These are phyloP conservation scores for Polymixis flavicincta DNA, from an alignment of 2,888 invertebrate genomes.

Conservation along the genomic window DNA sequence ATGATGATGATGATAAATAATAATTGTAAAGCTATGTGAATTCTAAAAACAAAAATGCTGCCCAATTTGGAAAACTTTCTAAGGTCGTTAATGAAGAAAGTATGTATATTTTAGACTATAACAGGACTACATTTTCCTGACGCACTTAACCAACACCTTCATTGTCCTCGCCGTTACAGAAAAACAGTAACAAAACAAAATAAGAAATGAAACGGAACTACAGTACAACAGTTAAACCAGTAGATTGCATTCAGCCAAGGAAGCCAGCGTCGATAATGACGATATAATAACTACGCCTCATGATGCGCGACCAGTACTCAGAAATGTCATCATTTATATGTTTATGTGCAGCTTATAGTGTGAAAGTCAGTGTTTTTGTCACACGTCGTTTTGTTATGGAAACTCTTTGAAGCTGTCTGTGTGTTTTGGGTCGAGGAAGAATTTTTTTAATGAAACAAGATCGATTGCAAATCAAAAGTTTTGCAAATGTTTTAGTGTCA, in stretches of 20 bases:
- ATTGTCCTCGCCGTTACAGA: background rate
- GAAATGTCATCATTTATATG: slow-evolving; percentile 61
- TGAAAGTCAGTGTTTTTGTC: slow-evolving; percentile 62
- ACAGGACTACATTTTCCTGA: background rate
- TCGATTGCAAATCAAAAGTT: too few relatives aligned
- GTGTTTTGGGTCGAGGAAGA: slow-evolving; percentile 1
- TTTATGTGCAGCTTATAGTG: slow-evolving; percentile 59
- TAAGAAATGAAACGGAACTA: slow-evolving; percentile 44
- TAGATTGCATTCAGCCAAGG: slow-evolving; percentile 53
- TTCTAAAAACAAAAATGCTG: background rate
- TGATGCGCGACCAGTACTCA: slow-evolving; percentile 50
- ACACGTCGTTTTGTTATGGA: slow-evolving; percentile 31
- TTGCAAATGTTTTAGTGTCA: too few relatives aligned
- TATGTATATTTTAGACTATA: background rate
- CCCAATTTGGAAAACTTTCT: background rate
- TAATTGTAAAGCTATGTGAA: background rate
- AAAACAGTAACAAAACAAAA: slow-evolving; percentile 9
- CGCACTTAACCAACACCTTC: background rate
- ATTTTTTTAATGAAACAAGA: too few relatives aligned
- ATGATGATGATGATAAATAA: too few relatives aligned
- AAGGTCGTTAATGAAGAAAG: background rate
- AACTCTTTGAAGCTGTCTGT: slow-evolving; percentile 12
- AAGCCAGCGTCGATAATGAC: slow-evolving; percentile 58
- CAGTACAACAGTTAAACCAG: slow-evolving; percentile 54
- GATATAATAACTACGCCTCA: slow-evolving; percentile 55